Evolutionary conservation across 2,888 invertebrate species (phyloP).

Genomic region (Epistrophella euchroma): DNA sequence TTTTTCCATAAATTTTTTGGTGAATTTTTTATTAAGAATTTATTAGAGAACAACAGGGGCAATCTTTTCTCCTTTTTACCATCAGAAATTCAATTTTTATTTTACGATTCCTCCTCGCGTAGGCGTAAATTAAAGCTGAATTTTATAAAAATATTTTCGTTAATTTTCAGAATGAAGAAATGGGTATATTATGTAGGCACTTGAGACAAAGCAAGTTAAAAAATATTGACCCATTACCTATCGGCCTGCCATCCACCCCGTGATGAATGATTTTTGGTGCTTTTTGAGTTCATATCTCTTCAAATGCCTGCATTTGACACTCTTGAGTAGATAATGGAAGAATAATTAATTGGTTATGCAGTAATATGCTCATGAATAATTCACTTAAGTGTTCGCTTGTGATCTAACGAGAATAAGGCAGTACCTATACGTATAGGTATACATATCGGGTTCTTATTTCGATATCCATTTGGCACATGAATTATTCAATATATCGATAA

Average conservation of each 20-base stretch:
- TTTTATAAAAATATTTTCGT: not conserved
- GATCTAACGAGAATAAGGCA: slow-evolving; percentile 64
- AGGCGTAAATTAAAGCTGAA: not conserved
- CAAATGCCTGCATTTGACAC: slow-evolving; percentile 64
- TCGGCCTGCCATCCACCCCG: not conserved
- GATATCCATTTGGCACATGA: slow-evolving; percentile 69
- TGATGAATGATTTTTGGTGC: not conserved
- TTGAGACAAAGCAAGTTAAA: not conserved
- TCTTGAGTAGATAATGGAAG: slow-evolving; percentile 69
- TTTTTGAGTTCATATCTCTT: slow-evolving; percentile 1
- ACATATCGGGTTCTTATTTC: slow-evolving; percentile 58
- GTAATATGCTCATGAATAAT: slow-evolving; percentile 72
- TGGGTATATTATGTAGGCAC: not conserved
- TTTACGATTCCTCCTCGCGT: too few relatives aligned
- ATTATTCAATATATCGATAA: slow-evolving; percentile 70
- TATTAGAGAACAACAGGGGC: too few relatives aligned
- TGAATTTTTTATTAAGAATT: too few relatives aligned
- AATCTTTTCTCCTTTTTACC: too few relatives aligned
- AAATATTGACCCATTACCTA: not conserved
- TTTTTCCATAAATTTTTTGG: too few relatives aligned
- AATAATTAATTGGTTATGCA: slow-evolving; percentile 70
- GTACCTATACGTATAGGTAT: not conserved
- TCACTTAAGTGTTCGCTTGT: slow-evolving; percentile 52
- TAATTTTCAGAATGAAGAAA: not conserved
- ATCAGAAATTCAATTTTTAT: too few relatives aligned